Base-by-base conservation (phyloP, 1,140 invertebrate species). In the Drosophila gunungcola region DNA sequence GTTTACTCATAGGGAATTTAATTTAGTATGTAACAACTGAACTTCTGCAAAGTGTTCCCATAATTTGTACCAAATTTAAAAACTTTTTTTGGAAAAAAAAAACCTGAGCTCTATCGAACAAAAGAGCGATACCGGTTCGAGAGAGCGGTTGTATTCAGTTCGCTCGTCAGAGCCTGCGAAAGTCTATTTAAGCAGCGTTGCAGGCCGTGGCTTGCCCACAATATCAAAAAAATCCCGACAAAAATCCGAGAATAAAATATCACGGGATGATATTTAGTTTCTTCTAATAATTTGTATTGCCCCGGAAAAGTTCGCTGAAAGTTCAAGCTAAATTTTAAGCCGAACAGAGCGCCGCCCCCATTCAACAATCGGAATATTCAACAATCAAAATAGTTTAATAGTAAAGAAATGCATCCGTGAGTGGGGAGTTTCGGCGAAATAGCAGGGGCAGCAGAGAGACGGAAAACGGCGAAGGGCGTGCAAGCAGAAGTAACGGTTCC, bases 401-500 rank as follows among this genome's bases (percentile, higher is more conserved):
- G 38, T 45, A 54, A 45, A 52, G 9, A 69, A 42, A 69, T 70
- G 53, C 52, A 45, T 70, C 58, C 49, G 67, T 48, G 42, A 55
- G 32, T 39, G 49, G 46, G 38, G 21, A 39, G n/a, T 56, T 62
- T 58, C 53, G 68, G 51, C 52, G 46, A 70, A 61, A 52, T 62
- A 41, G 52, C 45, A 79, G 43, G 38, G 79, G 45, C 42, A 55
- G 46, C 5, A 32, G 29, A 55, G 53, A 63, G 56, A 70, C 77
- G 68, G 65, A 75, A 61, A 64, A 62, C 62, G 62, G 54, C 57
- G 60, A 69, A 69, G 60, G 51, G 69, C 57, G 81, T 85, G 77
- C 55, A 78, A 85, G 60, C 68, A 61, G 51, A 88, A 89, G 76
- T 89, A 89, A 89, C 84, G 69, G 84, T 89, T 89, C 55, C 58